Percentiles rank a stretch among this genome's conserved stretches.
Conservation (phyloP, 1,140 invertebrate genomes). For the Metopolophium dirhodum region DNA sequence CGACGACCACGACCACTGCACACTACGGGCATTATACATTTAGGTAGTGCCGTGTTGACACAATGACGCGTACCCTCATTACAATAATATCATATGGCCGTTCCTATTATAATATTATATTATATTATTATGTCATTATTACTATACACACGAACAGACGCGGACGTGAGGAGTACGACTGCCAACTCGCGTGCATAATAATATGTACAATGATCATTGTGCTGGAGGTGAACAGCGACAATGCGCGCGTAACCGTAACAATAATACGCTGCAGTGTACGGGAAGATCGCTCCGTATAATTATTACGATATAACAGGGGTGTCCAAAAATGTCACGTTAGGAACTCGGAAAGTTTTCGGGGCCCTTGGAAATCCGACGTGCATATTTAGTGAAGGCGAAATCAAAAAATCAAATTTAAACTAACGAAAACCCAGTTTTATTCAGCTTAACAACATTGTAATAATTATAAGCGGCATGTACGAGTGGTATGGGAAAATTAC, state of each 20-base stretch:
- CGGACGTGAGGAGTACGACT: neutral
- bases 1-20: neutral
- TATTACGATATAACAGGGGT: neutral
- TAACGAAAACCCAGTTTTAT: neutral
- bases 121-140: neutral
- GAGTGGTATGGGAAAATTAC: too few relatives aligned
- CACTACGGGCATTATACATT: neutral
- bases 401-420: neutral
- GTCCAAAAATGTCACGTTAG: neutral
- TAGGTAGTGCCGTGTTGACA: neutral
- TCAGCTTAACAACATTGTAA: neutral
- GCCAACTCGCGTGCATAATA: neutral
- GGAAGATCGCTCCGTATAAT: neutral
- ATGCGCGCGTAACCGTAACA: neutral
- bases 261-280: neutral
- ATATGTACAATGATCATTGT: constrained; percentile 1
- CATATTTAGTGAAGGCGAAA: neutral
- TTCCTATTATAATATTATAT: neutral
- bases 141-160: neutral
- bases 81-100: neutral
- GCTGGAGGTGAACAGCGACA: neutral
- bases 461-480: neutral
- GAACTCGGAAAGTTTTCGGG: accelerated
- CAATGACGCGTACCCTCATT: neutral
- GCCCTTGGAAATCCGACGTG: accelerated